Base-by-base conservation (phyloP, 2,797 vertebrate genomes). In the Oceanodroma leucorhoa region DNA sequence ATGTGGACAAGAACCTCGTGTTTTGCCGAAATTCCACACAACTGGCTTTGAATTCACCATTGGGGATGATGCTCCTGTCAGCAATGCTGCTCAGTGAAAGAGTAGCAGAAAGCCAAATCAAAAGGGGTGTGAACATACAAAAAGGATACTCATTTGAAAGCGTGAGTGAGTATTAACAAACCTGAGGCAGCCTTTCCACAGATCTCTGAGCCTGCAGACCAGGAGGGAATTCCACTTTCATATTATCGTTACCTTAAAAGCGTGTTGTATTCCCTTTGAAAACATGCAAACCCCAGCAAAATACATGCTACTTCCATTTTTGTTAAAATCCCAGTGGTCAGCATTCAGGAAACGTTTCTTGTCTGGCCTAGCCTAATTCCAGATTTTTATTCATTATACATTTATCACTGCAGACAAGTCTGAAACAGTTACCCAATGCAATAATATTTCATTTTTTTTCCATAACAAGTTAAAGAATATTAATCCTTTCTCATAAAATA, bases 401-500 rank as follows among this genome's bases (percentile, higher is more conserved):
- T 79, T 84, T 83, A 64, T 92, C 70, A 72, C 16, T 81, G 22
- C 22, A 90, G 87, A 61, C 27, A 88, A 76, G 46, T 38, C 79
- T 91, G 78, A 94, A 95, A 83, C 6, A 30, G 7, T 78, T 66
- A 80, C 43, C 11, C 61, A 61, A 40, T 26, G 3, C 15, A 84
- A 64, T 27, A 83, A 18, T 80, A 57, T 54, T 90, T 40, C 32
- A 17, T 41, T 36, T 46, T 53, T 64, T 64, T 40, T 6, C 14
- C 10, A 11, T 43, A 79, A 75, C 71, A 73, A 83, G 76, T 93
- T 70, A 67, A 82, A 83, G 14, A 4, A 58, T 88, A 80, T 61
- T 93, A 86, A 94, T 96, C 38, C 95, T 90, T 76, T 41, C 40
- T 90, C 40, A 89, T 67, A 73, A 93, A 97, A 92, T 81, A 95